Evolutionary conservation across 2,888 invertebrate genomes (phyloP), one percentile per base, ranked within the genome.

Genomic region (Sussaba pulchella): DNA sequence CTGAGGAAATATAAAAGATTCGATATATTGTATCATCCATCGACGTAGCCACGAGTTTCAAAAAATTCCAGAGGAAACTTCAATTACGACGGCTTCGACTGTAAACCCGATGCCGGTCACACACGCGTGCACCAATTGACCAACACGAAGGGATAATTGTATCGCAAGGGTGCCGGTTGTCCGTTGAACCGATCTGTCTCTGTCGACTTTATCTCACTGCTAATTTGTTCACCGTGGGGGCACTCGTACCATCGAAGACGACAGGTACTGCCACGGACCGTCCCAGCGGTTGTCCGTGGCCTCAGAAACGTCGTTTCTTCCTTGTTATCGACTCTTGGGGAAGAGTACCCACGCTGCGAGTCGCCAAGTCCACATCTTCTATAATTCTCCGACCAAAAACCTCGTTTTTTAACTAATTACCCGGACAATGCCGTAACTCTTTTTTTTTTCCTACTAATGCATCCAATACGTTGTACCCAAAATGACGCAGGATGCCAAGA

Each of bases 141-240:
- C 72, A 59, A 59, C 17, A 59, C 31, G 57, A 59, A 17, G 9
- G 83, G 85, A 88, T 89, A 91, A 90, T 91, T 90, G 89, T 90
- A 88, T 88, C 89, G 85, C 77, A 81, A 64, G 69, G 66, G 61
- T 75, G 75, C 71, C 66, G 71, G 77, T 83, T 79, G 84, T 84
- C 85, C 82, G 57, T 63, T 67, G 63, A 57, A 61, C 72, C 90
- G 87, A 91, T 91, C 88, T 86, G 87, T 91, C 91, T 90, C 90
- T 90, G 91, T 91, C 91, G 89, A 85, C 85, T 87, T 91, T 91
- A 91, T 91, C 91, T 86, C 82, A 77, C 83, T 84, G 86, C 90
- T 90, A 91, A 91, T 91, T 91, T 91, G 89, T 89, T 88, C 90
- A 87, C 88, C 87, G 86, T 52, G n/a, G 71, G 59, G 66, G 52